Percentiles rank a stretch among this genome's conserved stretches.
phyloP scores from a whole-genome alignment of 1,140 invertebrate genomes.

The Lysiphlebus fabarum region DNA sequence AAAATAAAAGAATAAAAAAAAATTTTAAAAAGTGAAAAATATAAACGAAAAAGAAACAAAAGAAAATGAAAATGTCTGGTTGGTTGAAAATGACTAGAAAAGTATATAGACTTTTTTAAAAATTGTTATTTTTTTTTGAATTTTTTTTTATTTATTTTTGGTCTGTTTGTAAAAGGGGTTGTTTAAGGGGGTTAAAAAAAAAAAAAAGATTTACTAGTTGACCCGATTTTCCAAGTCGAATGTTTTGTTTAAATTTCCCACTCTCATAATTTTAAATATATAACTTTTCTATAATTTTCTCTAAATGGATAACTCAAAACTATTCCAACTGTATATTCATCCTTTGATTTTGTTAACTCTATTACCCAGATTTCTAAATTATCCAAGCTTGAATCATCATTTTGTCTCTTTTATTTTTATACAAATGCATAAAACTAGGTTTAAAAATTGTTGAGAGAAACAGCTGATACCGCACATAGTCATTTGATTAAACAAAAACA shows the following conservation, averaged over 20 bases:
- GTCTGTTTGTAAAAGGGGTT: conserved; percentile 11
- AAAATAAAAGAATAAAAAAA: too few relatives aligned
- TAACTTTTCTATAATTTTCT: too few relatives aligned
- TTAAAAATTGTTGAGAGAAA: not conserved
- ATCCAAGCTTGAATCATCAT: not conserved
- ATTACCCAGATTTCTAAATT: conserved; percentile 13
- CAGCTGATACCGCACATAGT: not conserved
- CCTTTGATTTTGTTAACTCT: conserved; percentile 8
- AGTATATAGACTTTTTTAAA: too few relatives aligned
- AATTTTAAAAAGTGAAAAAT: too few relatives aligned
- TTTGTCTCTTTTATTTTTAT: too few relatives aligned
- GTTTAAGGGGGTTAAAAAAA: conserved; percentile 15
- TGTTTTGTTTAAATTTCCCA: conserved; percentile 11
- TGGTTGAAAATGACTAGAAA: too few relatives aligned
- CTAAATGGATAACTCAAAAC: too few relatives aligned
- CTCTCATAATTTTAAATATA: not conserved
- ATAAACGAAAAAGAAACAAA: too few relatives aligned
- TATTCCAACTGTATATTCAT: not conserved
- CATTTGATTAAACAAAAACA: too few relatives aligned
- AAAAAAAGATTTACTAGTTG: conserved; percentile 31
- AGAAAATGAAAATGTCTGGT: too few relatives aligned
- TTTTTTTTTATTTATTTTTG: too few relatives aligned
- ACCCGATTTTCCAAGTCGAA: conserved; percentile 31
- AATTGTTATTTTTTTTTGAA: too few relatives aligned
- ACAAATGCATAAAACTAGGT: not conserved